These are phyloP conservation scores for Bucco capensis DNA, from an alignment of 2,113 vertebrate genomes.

Conservation along the genomic window DNA sequence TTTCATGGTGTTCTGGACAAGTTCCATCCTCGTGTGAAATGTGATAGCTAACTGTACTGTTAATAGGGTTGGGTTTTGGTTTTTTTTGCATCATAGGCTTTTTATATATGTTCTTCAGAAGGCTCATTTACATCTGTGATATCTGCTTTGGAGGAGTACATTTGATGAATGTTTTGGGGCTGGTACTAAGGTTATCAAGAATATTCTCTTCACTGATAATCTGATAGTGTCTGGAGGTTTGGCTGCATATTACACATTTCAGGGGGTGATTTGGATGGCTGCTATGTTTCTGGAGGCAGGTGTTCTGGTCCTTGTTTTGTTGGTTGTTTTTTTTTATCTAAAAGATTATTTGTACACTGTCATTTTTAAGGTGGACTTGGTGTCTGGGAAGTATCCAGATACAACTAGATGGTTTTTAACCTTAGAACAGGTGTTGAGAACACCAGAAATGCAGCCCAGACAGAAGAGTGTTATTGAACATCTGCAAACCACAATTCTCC, in stretches of 20 bases:
- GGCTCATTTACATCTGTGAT: conserved; percentile 2
- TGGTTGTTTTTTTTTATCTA: background rate
- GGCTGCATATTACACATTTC: background rate
- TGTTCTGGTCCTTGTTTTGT: background rate
- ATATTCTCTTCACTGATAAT: background rate
- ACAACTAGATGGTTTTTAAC: background rate
- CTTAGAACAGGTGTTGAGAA: background rate
- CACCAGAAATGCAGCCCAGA: background rate
- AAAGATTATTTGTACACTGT: background rate
- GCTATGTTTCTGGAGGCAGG: background rate
- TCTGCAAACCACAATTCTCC: background rate
- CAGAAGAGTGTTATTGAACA: background rate
- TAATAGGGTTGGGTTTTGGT: background rate
- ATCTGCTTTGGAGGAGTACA: background rate
- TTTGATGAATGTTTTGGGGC: background rate
- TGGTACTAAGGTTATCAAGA: conserved; percentile 1
- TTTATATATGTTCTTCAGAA: background rate
- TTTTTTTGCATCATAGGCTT: background rate
- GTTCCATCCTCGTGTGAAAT: background rate
- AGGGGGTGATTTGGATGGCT: background rate
- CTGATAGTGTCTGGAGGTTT: conserved; percentile 11
- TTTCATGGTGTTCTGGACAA: background rate
- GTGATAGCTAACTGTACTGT: background rate
- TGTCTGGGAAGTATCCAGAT: background rate
- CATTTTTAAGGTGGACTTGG: background rate